These are phyloP conservation scores for Rhinolophus ferrumequinum DNA, from an alignment of 2,113 vertebrate genomes.

Conservation along the genomic window DNA sequence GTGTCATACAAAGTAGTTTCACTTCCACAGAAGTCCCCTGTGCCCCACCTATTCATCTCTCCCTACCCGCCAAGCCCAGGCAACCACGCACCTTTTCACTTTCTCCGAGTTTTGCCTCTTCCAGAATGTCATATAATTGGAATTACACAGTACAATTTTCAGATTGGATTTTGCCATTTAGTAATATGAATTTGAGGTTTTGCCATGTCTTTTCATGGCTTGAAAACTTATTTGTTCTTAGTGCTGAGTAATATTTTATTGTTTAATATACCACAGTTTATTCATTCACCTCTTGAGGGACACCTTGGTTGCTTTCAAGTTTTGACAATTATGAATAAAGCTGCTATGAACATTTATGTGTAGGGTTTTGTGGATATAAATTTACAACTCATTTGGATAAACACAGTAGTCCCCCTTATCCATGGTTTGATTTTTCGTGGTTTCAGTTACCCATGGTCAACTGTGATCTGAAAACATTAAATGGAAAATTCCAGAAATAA, in stretches of 20 bases:
- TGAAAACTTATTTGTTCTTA: neutral
- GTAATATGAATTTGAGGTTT: neutral
- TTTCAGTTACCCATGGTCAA: neutral
- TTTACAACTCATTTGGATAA: neutral
- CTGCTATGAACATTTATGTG: neutral
- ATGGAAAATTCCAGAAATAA: neutral
- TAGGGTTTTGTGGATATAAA: neutral
- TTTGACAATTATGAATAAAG: neutral
- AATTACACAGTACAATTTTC: neutral
- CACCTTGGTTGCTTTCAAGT: neutral
- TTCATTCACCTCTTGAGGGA: neutral
- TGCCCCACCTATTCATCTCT: neutral
- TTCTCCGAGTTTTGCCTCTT: neutral
- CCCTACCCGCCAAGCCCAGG: neutral
- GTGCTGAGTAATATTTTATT: neutral
- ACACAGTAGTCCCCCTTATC: neutral
- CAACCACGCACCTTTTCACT: neutral
- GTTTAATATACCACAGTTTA: neutral
- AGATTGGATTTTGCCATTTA: neutral
- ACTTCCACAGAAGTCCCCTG: neutral
- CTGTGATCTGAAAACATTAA: neutral
- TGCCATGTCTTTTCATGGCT: neutral
- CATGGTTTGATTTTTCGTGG: neutral
- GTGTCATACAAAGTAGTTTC: neutral
- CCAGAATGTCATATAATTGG: neutral